Evolutionary conservation across 1,140 invertebrate genomes (phyloP), one percentile per base, ranked within the genome.

Genomic region (Leptinotarsa undecemlineata): DNA sequence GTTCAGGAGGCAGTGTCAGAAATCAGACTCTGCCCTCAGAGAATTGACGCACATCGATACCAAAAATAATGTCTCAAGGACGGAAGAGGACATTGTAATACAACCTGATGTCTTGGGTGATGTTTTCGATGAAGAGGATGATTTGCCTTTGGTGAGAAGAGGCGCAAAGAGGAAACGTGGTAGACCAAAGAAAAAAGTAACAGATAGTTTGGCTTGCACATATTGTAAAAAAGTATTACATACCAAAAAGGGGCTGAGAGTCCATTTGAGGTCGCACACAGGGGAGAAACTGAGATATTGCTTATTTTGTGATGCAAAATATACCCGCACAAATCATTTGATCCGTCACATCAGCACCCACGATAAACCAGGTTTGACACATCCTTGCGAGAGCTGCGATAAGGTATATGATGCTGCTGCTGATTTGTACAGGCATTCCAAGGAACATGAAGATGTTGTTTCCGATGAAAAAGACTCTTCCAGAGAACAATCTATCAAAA

Each of bases 21-120:
- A 84, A 76, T 82, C 84, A 23, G 86, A 86, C 75, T 75, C 78
- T n/a, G 93, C 92, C 15, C 92, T 85, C 61, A 71, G 84, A 69
- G 77, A 82, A 73, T 66, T 83, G 21, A 74, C 77, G 1, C 78
- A 80, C 66, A 68, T 77, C 63, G 68, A 79, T 26, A 71, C 73
- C 20, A 68, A 73, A 61, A 71, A 76, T 48, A 23, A 68, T 20
- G 62, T 51, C 21, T 3, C 66, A 17, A 77, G 68, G n/a, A n/a
- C 64, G 15, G 74, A 74, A 62, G 78, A 79, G 72, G 77, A 78
- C 74, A 84, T 84, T 61, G 78, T 83, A 63, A 77, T 84, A 23
- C 81, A 83, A 74, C 84, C 82, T 11, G 82, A 83, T 75, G 72
- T 83, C 13, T 62, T 76, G 62, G 76, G 80, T 23, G 74, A 71